Percentiles rank a stretch among this genome's conserved stretches.
phyloP scores from a whole-genome alignment of 2,113 vertebrate genomes.

The Mustela nigripes region DNA sequence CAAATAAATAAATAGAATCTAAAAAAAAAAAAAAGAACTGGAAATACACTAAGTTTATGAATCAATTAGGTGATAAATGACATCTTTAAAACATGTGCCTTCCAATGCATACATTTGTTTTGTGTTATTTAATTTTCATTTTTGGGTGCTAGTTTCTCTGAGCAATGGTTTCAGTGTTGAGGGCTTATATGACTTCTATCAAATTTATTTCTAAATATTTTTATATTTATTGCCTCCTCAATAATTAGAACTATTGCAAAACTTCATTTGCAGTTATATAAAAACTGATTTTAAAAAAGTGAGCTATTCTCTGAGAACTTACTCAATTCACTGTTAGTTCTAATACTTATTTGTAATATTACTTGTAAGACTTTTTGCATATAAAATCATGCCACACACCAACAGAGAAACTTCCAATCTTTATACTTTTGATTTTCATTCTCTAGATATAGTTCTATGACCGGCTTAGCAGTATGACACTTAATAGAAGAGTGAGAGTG shows the following conservation, averaged over 20 bases:
- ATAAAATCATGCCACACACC: not conserved
- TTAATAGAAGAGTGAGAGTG: not conserved
- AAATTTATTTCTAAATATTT: not conserved
- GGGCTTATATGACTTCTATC: not conserved
- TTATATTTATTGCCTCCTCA: not conserved
- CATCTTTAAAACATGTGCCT: not conserved
- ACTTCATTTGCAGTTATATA: not conserved
- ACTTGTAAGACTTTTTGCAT: not conserved
- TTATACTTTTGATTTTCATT: not conserved
- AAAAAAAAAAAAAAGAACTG: no score
- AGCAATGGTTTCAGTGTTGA: not conserved
- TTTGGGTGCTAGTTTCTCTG: not conserved
- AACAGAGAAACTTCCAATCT: not conserved
- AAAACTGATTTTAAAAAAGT: not conserved
- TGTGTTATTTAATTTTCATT: not conserved
- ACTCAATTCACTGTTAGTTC: not conserved
- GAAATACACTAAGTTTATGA: not conserved
- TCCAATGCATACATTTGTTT: not conserved
- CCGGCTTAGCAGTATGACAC: not conserved
- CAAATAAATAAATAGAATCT: no score
- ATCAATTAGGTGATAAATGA: not conserved
- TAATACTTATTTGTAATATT: not conserved
- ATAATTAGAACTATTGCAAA: not conserved
- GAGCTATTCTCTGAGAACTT: not conserved
- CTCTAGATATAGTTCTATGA: not conserved